Evolutionary conservation across 2,797 vertebrate genomes (phyloP), one percentile per base, ranked within the genome.

Genomic region (Adrianichthys oophorus): DNA sequence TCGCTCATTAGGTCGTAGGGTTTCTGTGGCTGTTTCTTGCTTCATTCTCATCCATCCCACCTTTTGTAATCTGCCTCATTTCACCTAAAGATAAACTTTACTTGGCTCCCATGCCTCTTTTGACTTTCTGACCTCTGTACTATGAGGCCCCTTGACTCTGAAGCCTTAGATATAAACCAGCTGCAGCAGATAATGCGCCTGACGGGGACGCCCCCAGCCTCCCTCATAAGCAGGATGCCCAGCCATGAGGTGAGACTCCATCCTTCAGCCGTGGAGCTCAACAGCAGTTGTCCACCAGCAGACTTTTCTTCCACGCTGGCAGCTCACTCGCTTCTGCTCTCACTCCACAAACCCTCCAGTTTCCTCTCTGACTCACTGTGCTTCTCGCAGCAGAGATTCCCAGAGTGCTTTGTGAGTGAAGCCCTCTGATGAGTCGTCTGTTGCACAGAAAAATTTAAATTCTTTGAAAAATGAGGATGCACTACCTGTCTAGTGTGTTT

Each of bases 171-270:
- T 94, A 99, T 99, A 95, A 99, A 99, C 94, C 97, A 99, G 92
- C 96, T 99, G 90, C 96, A 98, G 92, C 96, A 98, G 95, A 99
- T 99, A 90, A 98, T 98, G 96, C 95, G 97, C 68, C 94, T 99
- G 93, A 98, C 97, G 75, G 97, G 97, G 87, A 99, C 97, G 46
- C 97, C 97, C 87, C 97, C 97, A 72, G 93, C 94, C 52, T 95
- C 95, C 79, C 95, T 99, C 88, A 98, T 98, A 93, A 98, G 95
- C 95, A 95, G 96, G 95, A 98, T 99, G 97, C 97, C 95, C 88
- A 98, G 97, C 91, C 95, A 96, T 23, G 97, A 99, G 97, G 97
- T 99, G 96, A 99, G 96, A 80, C 76, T 37, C 4, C 12, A 41
- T 40, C 26, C 61, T 65, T 52, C 37, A 59, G 54, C 62, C 15